A percentile compares a stretch with the other conserved stretches of the same genome.
phyloP scores from a whole-genome alignment of 2,888 invertebrate genomes.

The Rhimphoctona megacephalus region DNA sequence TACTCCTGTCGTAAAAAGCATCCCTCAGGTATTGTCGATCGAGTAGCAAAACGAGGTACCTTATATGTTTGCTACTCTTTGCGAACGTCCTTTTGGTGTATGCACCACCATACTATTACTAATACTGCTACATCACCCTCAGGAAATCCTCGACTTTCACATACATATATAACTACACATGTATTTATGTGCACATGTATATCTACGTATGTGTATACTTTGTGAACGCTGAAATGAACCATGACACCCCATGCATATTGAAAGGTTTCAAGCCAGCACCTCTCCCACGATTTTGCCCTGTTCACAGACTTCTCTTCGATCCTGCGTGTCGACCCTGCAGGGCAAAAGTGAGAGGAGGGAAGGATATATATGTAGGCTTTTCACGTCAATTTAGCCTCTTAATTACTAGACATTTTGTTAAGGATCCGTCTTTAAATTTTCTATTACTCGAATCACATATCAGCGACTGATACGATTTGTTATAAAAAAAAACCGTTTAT shows the following conservation, averaged over 20 bases:
- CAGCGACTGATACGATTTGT: too few relatives aligned
- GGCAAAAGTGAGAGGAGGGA: background rate
- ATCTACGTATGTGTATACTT: background rate
- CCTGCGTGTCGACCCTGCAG: background rate
- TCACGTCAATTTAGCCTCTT: background rate
- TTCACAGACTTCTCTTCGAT: slow-evolving; percentile 2
- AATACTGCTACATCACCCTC: background rate
- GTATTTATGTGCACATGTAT: background rate
- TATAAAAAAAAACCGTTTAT: background rate
- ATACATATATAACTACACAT: background rate
- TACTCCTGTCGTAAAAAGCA: slow-evolving; percentile 48
- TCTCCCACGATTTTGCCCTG: slow-evolving; percentile 23
- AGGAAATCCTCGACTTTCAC: background rate
- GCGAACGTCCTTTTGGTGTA: slow-evolving; percentile 6
- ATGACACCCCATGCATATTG: slow-evolving; percentile 67
- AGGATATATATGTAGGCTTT: background rate
- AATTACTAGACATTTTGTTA: background rate
- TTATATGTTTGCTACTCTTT: slow-evolving; percentile 16
- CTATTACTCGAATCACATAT: too few relatives aligned
- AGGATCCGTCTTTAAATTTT: background rate
- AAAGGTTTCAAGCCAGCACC: slow-evolving; percentile 49
- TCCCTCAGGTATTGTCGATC: slow-evolving; percentile 54
- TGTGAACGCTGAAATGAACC: slow-evolving; percentile 58
- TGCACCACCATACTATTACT: slow-evolving; percentile 7
- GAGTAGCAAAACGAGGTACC: slow-evolving; percentile 32